These are phyloP conservation scores for Anoplolepis gracilipes DNA, from an alignment of 1,140 invertebrate genomes.

Conservation along the genomic window DNA sequence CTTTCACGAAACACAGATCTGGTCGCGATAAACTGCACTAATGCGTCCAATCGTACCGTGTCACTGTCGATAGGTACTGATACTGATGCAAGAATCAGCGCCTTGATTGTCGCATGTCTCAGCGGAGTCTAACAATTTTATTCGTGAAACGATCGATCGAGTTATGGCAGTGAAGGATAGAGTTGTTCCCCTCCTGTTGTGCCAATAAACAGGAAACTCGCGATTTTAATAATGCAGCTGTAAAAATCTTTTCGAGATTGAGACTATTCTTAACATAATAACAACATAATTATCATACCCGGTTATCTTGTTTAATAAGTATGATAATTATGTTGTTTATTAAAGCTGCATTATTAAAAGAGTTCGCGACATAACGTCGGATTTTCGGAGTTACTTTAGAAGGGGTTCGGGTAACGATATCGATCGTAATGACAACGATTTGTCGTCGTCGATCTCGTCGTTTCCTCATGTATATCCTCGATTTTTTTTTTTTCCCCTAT, in stretches of 20 bases:
- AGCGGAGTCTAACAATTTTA: constrained; percentile 1
- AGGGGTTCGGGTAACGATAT: neutral
- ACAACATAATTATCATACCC: too few relatives aligned
- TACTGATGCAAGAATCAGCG: constrained; percentile 2
- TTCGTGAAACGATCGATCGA: constrained; percentile 28
- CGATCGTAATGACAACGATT: constrained; percentile 9
- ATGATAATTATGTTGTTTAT: neutral
- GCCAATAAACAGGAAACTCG: neutral
- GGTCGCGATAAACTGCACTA: constrained; percentile 32
- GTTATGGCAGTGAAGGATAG: constrained; percentile 14
- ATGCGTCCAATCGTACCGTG: constrained; percentile 30
- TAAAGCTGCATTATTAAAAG: constrained; percentile 61
- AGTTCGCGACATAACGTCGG: neutral
- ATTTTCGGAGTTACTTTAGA: neutral
- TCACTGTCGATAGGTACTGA: constrained; percentile 39
- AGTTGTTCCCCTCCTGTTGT: neutral
- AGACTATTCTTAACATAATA: too few relatives aligned
- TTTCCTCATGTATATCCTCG: neutral
- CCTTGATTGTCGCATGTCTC: constrained; percentile 14
- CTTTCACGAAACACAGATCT: constrained; percentile 48
- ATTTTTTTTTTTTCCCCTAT: constrained; percentile 15
- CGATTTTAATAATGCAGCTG: constrained; percentile 25
- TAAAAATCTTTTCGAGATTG: too few relatives aligned
- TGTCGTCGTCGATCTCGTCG: constrained; percentile 21
- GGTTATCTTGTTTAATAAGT: constrained; percentile 14